Conservation (phyloP, 2,113 vertebrate genomes). For the Centropristis striata region DNA sequence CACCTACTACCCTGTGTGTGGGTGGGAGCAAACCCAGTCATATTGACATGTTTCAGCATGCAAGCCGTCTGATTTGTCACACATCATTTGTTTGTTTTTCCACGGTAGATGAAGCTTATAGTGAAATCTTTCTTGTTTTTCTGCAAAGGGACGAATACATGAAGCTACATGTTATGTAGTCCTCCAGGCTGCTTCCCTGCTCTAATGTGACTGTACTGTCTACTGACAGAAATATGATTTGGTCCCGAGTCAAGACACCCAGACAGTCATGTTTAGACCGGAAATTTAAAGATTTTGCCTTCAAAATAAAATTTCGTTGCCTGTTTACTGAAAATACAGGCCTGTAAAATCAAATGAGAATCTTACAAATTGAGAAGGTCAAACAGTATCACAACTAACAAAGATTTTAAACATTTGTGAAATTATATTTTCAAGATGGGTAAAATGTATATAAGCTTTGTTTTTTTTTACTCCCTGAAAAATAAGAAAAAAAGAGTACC, state of each 20-base stretch:
- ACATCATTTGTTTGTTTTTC: slow-evolving; percentile 11
- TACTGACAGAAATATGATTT: neutral
- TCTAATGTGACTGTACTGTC: neutral
- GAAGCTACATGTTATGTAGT: neutral
- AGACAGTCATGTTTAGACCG: neutral
- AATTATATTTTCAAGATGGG: too few relatives aligned
- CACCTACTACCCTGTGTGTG: slow-evolving; percentile 58
- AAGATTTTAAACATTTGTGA: neutral
- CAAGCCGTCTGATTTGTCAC: slow-evolving; percentile 10
- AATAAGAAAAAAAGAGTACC: too few relatives aligned
- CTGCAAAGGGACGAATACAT: neutral
- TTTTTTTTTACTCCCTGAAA: too few relatives aligned
- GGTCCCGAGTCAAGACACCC: neutral
- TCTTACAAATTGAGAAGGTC: neutral
- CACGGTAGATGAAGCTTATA: neutral
- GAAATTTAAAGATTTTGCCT: neutral
- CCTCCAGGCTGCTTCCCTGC: neutral
- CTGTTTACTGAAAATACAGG: neutral
- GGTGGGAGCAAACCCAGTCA: slow-evolving; percentile 62
- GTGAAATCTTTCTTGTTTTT: neutral
- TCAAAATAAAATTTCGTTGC: slow-evolving; percentile 47
- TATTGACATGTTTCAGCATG: slow-evolving; percentile 71
- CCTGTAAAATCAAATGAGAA: neutral
- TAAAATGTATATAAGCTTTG: too few relatives aligned
- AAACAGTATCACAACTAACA: neutral